These are phyloP conservation scores for Percopsis transmontana DNA, from an alignment of 2,113 vertebrate genomes.

Conservation along the genomic window DNA sequence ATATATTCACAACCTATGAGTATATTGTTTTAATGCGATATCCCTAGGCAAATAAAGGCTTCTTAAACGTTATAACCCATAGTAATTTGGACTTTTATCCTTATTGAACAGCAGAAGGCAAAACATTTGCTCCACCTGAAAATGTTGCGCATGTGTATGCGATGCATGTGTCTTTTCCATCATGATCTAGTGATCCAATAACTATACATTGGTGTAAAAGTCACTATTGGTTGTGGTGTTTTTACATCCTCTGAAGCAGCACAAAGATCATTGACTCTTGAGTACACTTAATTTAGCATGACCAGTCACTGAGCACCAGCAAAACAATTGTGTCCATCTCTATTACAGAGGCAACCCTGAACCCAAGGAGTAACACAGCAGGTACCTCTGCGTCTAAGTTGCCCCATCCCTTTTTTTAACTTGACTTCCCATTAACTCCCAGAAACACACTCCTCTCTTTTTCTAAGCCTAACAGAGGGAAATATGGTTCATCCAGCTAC, in stretches of 20 bases:
- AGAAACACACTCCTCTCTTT: slow-evolving; percentile 45
- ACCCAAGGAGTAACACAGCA: slow-evolving; percentile 90
- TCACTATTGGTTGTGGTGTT: no score
- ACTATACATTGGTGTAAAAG: no score
- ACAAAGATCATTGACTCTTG: neutral
- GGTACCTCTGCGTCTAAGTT: slow-evolving; percentile 84
- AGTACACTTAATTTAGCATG: neutral
- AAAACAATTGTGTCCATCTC: slow-evolving; percentile 82
- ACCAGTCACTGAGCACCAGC: slow-evolving; percentile 17
- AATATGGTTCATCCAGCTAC: slow-evolving; percentile 58
- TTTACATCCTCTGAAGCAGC: slow-evolving; percentile 13
- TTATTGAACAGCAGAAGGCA: neutral
- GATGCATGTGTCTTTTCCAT: no score
- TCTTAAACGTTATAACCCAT: no score
- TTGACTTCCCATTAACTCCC: slow-evolving; percentile 39
- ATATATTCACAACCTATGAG: neutral
- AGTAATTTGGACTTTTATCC: neutral
- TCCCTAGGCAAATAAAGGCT: no score
- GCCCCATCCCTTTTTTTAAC: slow-evolving; percentile 57
- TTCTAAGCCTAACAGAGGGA: slow-evolving; percentile 64
- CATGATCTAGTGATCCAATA: no score
- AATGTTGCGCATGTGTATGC: neutral
- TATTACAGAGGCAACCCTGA: slow-evolving; percentile 97
- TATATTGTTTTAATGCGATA: no score
- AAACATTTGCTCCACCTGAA: neutral